Conservation (phyloP, 2,797 vertebrate species). For the Kryptopterus vitreolus region DNA sequence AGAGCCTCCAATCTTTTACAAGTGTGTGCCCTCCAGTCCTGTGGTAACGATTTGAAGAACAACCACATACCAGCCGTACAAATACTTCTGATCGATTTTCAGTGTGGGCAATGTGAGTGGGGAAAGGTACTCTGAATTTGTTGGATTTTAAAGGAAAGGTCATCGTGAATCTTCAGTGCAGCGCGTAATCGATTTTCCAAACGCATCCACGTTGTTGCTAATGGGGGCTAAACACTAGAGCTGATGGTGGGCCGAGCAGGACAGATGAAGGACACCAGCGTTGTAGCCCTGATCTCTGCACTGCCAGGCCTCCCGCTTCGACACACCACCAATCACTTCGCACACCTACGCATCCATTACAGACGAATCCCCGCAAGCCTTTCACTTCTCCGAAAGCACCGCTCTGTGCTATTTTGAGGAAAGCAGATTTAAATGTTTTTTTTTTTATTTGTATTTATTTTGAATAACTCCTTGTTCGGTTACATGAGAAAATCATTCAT, state of each 20-base stretch:
- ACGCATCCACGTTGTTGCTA: conserved; percentile 10
- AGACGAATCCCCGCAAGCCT: conserved; percentile 38
- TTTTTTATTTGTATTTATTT: too few species aligned
- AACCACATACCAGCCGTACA: too few species aligned
- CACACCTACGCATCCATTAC: conserved; percentile 26
- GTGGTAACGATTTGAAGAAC: too few species aligned
- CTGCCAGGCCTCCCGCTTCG: conserved; percentile 38
- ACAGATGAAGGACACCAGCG: conserved; percentile 38
- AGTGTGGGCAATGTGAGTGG: not conserved
- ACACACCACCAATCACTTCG: conserved; percentile 8
- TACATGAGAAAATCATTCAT: not conserved
- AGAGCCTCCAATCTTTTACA: too few species aligned
- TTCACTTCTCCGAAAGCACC: conserved; percentile 34
- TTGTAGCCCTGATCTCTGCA: conserved; percentile 17
- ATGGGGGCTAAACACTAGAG: conserved; percentile 21
- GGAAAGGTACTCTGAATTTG: not conserved
- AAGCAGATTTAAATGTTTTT: not conserved
- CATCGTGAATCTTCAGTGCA: conserved; percentile 10
- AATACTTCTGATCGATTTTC: not conserved
- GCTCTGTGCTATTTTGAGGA: conserved; percentile 20
- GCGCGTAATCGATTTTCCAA: conserved; percentile 27
- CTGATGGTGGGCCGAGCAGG: conserved; percentile 15
- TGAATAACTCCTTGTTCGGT: conserved; percentile 11
- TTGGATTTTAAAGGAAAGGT: conserved; percentile 5
- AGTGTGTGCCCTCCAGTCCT: too few species aligned